Percentiles rank a stretch among this genome's conserved stretches.
Conservation (phyloP, 2,797 vertebrate species). For the Selene dorsalis region DNA sequence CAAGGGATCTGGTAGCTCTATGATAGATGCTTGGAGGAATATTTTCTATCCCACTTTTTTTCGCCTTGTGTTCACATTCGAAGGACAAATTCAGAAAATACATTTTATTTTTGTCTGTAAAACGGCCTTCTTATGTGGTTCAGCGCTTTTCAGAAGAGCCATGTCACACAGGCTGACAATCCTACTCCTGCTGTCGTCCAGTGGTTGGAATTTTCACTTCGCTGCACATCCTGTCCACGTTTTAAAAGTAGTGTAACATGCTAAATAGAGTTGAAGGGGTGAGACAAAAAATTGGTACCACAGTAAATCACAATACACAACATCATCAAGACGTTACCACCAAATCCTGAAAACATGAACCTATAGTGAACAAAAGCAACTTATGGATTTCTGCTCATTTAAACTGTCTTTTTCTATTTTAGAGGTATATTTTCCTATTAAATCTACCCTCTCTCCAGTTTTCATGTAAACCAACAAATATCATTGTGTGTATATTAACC, state of each 20-base stretch:
- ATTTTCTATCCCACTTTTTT: conserved; percentile 39
- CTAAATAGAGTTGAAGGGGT: not conserved
- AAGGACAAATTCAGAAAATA: conserved; percentile 6
- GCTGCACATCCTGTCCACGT: not conserved
- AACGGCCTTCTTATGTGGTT: conserved; percentile 19
- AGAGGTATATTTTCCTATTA: not conserved
- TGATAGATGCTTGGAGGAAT: conserved; percentile 45
- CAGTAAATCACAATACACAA: conserved; percentile 20
- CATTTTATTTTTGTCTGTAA: conserved; percentile 37
- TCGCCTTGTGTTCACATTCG: conserved; percentile 37
- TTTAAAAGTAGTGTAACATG: not conserved
- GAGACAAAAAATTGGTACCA: not conserved
- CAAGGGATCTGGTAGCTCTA: conserved; percentile 46
- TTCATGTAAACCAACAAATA: not conserved
- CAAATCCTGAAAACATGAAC: not conserved
- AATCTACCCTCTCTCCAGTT: not conserved
- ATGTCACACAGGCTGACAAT: conserved; percentile 15
- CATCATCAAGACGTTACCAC: not conserved
- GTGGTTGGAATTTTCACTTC: conserved; percentile 6
- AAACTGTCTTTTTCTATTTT: not conserved
- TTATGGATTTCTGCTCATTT: not conserved
- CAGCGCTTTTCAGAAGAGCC: conserved; percentile 22
- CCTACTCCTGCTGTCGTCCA: not conserved
- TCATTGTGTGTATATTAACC: not conserved
- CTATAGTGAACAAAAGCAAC: not conserved